Conservation (phyloP, 1,140 invertebrate genomes). For the Atta cephalotes region DNA sequence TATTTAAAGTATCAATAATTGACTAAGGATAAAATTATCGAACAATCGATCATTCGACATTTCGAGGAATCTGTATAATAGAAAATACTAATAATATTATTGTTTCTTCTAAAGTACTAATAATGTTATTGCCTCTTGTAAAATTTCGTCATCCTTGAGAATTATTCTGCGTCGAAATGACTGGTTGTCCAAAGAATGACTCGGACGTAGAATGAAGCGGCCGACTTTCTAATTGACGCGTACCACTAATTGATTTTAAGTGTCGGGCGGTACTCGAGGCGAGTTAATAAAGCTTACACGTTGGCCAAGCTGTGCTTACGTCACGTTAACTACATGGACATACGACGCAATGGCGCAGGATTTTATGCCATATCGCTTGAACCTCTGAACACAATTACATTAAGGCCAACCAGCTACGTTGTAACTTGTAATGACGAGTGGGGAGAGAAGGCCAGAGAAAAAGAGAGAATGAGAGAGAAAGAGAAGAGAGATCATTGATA, state of each 20-base stretch:
- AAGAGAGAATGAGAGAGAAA: not conserved
- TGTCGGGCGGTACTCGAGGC: slow-evolving; percentile 71
- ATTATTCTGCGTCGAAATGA: slow-evolving; percentile 54
- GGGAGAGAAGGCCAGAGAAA: not conserved
- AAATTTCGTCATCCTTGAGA: slow-evolving; percentile 36
- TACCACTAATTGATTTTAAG: slow-evolving; percentile 79
- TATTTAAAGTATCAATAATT: not conserved
- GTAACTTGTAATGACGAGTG: not conserved
- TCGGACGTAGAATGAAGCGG: slow-evolving; percentile 44
- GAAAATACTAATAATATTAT: not conserved
- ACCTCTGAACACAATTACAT: slow-evolving; percentile 59
- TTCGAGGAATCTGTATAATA: not conserved
- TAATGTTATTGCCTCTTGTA: not conserved
- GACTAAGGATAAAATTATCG: not conserved
- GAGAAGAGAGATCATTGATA: slow-evolving; percentile 12
- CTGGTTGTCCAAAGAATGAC: slow-evolving; percentile 32
- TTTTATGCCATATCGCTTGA: slow-evolving; percentile 59
- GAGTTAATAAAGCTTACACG: slow-evolving; percentile 69
- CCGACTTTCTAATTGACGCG: slow-evolving; percentile 79
- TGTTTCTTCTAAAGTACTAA: not conserved
- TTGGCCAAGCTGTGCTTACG: slow-evolving; percentile 64
- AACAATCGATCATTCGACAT: not conserved
- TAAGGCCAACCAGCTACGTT: slow-evolving; percentile 33
- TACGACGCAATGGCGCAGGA: slow-evolving; percentile 30
- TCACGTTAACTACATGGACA: slow-evolving; percentile 55